A percentile compares a stretch with the other conserved stretches of the same genome.
Conservation (phyloP, 2,113 vertebrate species). For the Syngnathus typhle region DNA sequence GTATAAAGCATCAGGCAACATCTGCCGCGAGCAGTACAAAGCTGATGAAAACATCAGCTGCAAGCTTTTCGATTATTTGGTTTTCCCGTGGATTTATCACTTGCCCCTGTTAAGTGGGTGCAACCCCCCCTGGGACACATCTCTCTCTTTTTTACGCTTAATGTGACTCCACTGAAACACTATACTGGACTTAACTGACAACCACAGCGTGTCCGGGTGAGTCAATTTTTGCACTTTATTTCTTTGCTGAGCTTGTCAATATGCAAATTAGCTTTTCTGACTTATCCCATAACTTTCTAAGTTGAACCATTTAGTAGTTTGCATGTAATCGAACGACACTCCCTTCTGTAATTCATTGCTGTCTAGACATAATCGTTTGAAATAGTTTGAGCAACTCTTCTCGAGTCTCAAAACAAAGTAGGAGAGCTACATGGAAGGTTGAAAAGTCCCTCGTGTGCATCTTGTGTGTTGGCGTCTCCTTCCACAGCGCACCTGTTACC, state of each 20-base stretch:
- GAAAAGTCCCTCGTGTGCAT: not conserved
- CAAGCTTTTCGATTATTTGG: conserved; percentile 36
- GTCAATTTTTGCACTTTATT: conserved; percentile 23
- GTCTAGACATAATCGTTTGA: not conserved
- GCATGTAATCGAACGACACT: not conserved
- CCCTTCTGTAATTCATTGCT: not conserved
- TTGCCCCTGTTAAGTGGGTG: conserved; percentile 37
- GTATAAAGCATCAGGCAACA: conserved; percentile 77
- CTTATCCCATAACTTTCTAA: not conserved
- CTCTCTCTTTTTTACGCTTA: conserved; percentile 36
- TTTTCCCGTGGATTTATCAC: conserved; percentile 52
- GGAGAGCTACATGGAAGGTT: not conserved
- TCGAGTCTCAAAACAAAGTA: not conserved
- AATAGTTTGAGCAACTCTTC: not conserved
- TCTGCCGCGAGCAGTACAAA: conserved; percentile 62
- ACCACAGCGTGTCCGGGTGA: conserved; percentile 48
- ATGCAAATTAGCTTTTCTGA: not conserved
- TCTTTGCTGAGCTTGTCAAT: not conserved
- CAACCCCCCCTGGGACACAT: conserved; percentile 36
- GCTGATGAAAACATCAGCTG: conserved; percentile 69
- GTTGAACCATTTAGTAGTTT: not conserved
- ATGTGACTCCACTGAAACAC: conserved; percentile 50
- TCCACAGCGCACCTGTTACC: conserved; percentile 68
- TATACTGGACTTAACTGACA: conserved; percentile 65
- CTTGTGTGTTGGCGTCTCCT: not conserved